These are phyloP conservation scores for Metallyticus violacea DNA, from an alignment of 2,888 invertebrate species.

Conservation along the genomic window DNA sequence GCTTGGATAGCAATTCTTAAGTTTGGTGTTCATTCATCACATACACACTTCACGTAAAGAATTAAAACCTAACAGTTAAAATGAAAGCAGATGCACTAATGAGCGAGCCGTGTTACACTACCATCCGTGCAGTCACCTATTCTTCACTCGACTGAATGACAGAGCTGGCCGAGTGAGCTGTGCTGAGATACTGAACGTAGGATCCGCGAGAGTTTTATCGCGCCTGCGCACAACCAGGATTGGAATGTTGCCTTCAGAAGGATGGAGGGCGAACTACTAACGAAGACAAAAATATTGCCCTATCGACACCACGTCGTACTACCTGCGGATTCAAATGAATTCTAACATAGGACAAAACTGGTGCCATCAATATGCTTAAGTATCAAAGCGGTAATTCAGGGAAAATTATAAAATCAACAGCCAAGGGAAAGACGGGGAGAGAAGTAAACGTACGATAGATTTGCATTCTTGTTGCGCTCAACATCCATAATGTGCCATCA, in stretches of 20 bases:
- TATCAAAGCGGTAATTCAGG: no score
- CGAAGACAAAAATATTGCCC: not conserved
- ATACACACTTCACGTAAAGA: slow-evolving; percentile 18
- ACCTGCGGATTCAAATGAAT: not conserved
- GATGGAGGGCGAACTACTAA: not conserved
- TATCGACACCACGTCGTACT: not conserved
- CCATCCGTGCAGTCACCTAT: not conserved
- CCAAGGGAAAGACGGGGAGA: no score
- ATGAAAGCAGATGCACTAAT: slow-evolving; percentile 25
- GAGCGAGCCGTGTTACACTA: slow-evolving; percentile 9
- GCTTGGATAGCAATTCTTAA: not conserved
- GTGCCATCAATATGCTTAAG: not conserved
- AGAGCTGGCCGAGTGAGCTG: not conserved
- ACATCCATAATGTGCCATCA: no score
- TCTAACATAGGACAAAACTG: no score
- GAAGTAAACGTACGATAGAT: no score
- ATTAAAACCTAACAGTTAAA: slow-evolving; percentile 15
- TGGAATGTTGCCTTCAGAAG: slow-evolving; percentile 19
- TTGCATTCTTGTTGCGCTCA: no score
- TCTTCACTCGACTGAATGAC: slow-evolving; percentile 14
- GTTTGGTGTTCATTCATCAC: not conserved
- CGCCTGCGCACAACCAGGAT: slow-evolving; percentile 8
- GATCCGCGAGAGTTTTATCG: not conserved
- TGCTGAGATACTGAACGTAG: not conserved
- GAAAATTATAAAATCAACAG: no score